A percentile compares a stretch with the other conserved stretches of the same genome.
Conservation (phyloP, 2,797 vertebrate genomes). For the Melanotaenia boesemani region DNA sequence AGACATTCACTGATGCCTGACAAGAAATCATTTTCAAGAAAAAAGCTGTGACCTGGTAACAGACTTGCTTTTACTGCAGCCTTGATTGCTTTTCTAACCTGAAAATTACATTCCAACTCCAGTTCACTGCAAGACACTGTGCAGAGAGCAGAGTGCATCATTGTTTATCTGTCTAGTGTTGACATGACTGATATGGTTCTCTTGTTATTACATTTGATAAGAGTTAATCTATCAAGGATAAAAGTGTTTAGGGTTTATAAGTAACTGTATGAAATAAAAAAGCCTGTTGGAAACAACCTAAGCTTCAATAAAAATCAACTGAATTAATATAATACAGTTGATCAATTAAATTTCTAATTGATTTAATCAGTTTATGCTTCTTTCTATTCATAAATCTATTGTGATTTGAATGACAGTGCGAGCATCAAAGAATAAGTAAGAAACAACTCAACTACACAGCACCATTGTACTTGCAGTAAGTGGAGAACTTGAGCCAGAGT, state of each 20-base stretch:
- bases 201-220: not conserved
- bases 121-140: constrained; percentile 18
- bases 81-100: constrained; percentile 11
- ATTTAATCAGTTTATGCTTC: constrained; percentile 13
- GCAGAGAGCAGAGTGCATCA: not conserved
- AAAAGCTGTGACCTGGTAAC: constrained; percentile 8
- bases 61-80: constrained; percentile 33
- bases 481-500: not conserved
- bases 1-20: constrained; percentile 4
- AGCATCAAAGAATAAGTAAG: not conserved
- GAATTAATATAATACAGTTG: not conserved
- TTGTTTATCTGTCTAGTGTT: not conserved
- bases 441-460: too few species aligned
- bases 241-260: not conserved
- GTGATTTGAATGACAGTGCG: not conserved
- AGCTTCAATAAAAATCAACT: not conserved
- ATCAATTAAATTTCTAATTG: not conserved
- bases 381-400: constrained; percentile 8
- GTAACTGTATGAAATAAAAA: not conserved
- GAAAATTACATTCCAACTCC: constrained; percentile 41
- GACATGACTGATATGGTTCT: constrained; percentile 13
- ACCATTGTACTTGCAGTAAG: not conserved
- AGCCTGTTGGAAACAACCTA: not conserved
- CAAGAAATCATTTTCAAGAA: constrained; percentile 16
- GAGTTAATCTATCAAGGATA: constrained; percentile 7